Evolutionary conservation across 2,888 invertebrate genomes (phyloP).

Genomic region (Psylliodes chrysocephalus): DNA sequence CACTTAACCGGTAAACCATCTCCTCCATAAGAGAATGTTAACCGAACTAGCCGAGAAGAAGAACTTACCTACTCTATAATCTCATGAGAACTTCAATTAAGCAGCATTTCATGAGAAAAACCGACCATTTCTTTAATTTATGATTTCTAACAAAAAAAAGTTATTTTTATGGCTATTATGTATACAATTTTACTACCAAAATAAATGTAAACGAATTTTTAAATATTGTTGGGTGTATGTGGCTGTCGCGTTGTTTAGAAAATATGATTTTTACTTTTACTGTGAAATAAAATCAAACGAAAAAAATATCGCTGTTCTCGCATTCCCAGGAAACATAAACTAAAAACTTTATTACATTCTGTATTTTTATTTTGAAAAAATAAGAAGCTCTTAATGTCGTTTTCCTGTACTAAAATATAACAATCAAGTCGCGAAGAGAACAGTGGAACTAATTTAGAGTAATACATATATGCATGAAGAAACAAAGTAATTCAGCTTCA

Average conservation of each 20-base stretch:
- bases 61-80: conserved; percentile 7
- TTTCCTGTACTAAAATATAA: conserved; percentile 24
- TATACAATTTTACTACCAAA: too few relatives aligned
- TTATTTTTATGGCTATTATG: too few relatives aligned
- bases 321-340: conserved; percentile 21
- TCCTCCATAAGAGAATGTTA: conserved; percentile 2
- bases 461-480: conserved; percentile 35
- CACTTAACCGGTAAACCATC: conserved; percentile 27
- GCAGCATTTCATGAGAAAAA: conserved; percentile 14
- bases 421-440: conserved; percentile 16
- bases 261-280: too few relatives aligned
- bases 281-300: too few relatives aligned
- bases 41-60: not conserved
- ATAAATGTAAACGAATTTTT: too few relatives aligned
- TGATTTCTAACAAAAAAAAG: too few relatives aligned
- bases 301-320: conserved; percentile 2
- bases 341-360: conserved; percentile 16
- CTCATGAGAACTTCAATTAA: conserved; percentile 9
- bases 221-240: too few relatives aligned
- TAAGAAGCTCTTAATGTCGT: conserved; percentile 18
- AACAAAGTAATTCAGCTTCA: conserved; percentile 32
- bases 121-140: not conserved
- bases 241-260: too few relatives aligned
- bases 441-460: conserved; percentile 27
- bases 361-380: conserved; percentile 15